phyloP scores from a whole-genome alignment of 2,888 invertebrate species.

The Hirtodrosophila confusa region DNA sequence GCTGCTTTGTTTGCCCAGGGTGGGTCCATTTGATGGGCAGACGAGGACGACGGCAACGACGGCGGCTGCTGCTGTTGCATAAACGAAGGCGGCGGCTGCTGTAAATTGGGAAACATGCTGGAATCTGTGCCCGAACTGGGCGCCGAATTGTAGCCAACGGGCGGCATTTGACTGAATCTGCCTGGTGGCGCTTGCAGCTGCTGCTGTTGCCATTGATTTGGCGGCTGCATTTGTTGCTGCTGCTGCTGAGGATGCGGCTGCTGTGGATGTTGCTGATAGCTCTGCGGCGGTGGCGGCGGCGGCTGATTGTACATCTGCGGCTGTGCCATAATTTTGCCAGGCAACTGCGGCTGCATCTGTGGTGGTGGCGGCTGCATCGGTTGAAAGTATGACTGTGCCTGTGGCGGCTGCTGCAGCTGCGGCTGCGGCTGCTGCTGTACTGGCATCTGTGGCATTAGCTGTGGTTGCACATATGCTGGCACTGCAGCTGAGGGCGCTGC shows the following conservation, averaged over 20 bases:
- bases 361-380: constrained; percentile 14
- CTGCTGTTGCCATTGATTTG: constrained; percentile 64
- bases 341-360: constrained; percentile 10
- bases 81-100: constrained; percentile 56
- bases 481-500: constrained; percentile 15
- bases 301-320: constrained; percentile 81
- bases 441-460: constrained; percentile 15
- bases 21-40: constrained; percentile 11
- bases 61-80: constrained; percentile 7
- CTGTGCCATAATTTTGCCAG: constrained; percentile 73
- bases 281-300: constrained; percentile 64
- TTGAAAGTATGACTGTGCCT: constrained; percentile 36
- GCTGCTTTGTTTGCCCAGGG: constrained; percentile 20
- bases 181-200: constrained; percentile 34
- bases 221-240: constrained; percentile 56
- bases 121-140: constrained; percentile 7
- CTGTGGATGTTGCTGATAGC: constrained; percentile 26
- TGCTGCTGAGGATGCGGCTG: constrained; percentile 4
- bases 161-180: constrained; percentile 36
- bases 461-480: constrained; percentile 23
- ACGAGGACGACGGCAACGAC: neutral
- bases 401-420: constrained; percentile 26
- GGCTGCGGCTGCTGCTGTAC: constrained; percentile 27
- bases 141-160: constrained; percentile 21
- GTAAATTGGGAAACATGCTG: constrained; percentile 47